Conservation (phyloP, 2,797 vertebrate genomes). For the Apogon talboti region DNA sequence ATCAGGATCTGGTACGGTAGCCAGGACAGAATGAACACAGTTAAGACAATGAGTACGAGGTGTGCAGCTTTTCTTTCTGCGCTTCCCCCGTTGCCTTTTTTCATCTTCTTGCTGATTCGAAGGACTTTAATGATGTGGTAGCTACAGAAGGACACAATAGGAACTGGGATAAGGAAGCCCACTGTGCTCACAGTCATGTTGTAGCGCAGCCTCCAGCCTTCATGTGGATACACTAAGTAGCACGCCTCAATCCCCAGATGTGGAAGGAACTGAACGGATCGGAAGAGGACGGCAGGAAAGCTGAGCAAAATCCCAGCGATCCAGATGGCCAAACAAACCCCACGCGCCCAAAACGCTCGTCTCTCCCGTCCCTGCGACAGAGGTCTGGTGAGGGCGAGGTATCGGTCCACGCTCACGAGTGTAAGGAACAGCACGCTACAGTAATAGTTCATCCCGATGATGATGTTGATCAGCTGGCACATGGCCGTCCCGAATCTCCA, state of each 20-base stretch:
- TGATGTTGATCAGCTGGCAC: conserved; percentile 84
- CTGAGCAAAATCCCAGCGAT: conserved; percentile 81
- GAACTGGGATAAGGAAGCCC: conserved; percentile 87
- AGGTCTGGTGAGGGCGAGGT: conserved; percentile 88
- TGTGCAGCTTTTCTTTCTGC: conserved; percentile 84
- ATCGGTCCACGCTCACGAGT: conserved; percentile 90
- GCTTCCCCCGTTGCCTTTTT: conserved; percentile 64
- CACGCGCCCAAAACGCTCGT: conserved; percentile 80
- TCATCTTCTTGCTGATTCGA: conserved; percentile 74
- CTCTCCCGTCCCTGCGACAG: conserved; percentile 84
- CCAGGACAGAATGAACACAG: conserved; percentile 88
- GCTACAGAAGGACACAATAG: conserved; percentile 84
- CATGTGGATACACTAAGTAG: conserved; percentile 76
- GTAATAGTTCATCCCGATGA: conserved; percentile 87
- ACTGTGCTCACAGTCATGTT: conserved; percentile 83
- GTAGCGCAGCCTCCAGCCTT: conserved; percentile 81
- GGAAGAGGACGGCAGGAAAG: conserved; percentile 84
- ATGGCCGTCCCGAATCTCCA: conserved; percentile 89
- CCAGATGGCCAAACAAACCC: conserved; percentile 87
- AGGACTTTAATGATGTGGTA: conserved; percentile 81
- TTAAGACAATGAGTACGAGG: conserved; percentile 85
- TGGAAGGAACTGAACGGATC: conserved; percentile 69
- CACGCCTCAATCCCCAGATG: conserved; percentile 79
- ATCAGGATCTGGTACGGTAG: conserved; percentile 88
- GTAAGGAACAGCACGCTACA: conserved; percentile 89